Evolutionary conservation across 2,797 vertebrate genomes (phyloP).

Genomic region (Thunnus albacares): DNA sequence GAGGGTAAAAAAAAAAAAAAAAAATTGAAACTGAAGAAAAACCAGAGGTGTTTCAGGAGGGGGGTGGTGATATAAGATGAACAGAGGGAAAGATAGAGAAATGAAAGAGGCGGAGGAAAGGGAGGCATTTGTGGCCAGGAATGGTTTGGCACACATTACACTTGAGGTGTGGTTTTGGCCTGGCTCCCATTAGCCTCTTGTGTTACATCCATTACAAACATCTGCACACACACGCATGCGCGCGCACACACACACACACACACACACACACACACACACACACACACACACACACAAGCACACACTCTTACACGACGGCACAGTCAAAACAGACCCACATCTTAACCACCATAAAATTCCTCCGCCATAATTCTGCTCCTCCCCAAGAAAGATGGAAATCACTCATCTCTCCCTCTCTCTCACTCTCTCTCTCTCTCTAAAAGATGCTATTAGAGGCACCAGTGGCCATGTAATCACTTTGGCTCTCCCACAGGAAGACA

Average conservation of each 20-base stretch:
- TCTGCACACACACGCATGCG: slow-evolving; percentile 37
- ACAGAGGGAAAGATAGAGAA: slow-evolving; percentile 28
- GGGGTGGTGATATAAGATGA: slow-evolving; percentile 10
- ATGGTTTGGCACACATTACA: slow-evolving; percentile 68
- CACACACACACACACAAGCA: slow-evolving; percentile 6
- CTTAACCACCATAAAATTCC: slow-evolving; percentile 64
- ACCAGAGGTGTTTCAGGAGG: neutral
- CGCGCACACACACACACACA: slow-evolving; percentile 10
- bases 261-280: slow-evolving; percentile 10
- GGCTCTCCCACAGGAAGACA: slow-evolving; percentile 76
- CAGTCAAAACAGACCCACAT: slow-evolving; percentile 71
- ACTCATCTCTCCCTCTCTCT: slow-evolving; percentile 44
- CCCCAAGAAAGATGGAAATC: slow-evolving; percentile 73
- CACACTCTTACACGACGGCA: slow-evolving; percentile 52
- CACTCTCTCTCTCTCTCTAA: slow-evolving; percentile 43
- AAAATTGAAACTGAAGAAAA: slow-evolving; percentile 24
- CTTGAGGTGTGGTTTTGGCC: slow-evolving; percentile 76
- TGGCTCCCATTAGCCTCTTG: slow-evolving; percentile 72
- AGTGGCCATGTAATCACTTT: slow-evolving; percentile 86
- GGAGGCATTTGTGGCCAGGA: slow-evolving; percentile 59
- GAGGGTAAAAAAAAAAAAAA: slow-evolving; percentile 18
- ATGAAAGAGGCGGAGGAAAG: slow-evolving; percentile 43
- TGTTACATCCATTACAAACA: slow-evolving; percentile 76
- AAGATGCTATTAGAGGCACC: slow-evolving; percentile 87
- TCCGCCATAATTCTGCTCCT: slow-evolving; percentile 60